Evolutionary conservation across 1,140 invertebrate species (phyloP).

Genomic region (Onthophagus taurus): DNA sequence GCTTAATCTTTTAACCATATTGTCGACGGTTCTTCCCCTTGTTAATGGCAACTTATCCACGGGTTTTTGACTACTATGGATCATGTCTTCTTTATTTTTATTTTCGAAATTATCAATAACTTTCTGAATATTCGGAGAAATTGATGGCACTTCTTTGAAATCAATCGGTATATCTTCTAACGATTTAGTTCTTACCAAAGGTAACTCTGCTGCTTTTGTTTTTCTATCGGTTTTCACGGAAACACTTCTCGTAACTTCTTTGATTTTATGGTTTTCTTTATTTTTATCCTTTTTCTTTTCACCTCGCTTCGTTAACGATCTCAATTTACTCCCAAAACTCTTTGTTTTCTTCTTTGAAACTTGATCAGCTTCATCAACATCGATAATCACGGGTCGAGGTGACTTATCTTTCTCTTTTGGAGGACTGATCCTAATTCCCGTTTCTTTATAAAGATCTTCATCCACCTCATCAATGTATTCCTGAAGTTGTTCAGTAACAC

Average conservation of each 20-base stretch:
- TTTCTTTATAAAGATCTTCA: constrained; percentile 27
- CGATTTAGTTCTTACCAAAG: neutral
- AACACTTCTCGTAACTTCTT: neutral
- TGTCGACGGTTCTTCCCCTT: constrained; percentile 53
- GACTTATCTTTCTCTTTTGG: constrained; percentile 13
- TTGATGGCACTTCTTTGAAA: constrained; percentile 3
- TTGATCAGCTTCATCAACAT: constrained; percentile 33
- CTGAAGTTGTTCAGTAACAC: constrained; percentile 27
- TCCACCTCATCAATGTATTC: constrained; percentile 32
- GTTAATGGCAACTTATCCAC: constrained; percentile 52
- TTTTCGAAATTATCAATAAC: constrained; percentile 37
- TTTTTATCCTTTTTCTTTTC: constrained; percentile 16
- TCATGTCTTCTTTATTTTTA: constrained; percentile 44
- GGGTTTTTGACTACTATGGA: constrained; percentile 57
- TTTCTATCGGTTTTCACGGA: neutral
- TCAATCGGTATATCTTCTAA: constrained; percentile 7
- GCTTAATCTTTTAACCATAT: constrained; percentile 52
- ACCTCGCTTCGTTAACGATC: constrained; percentile 22
- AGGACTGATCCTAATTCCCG: constrained; percentile 20
- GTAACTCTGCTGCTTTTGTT: constrained; percentile 9
- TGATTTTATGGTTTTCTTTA: constrained; percentile 12
- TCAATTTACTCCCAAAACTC: constrained; percentile 23
- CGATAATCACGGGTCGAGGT: constrained; percentile 31
- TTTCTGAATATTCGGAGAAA: constrained; percentile 15
- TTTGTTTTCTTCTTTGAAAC: constrained; percentile 24